Percentiles rank a stretch among this genome's conserved stretches.
These are phyloP conservation scores for Ivindomyrus marchei DNA, from an alignment of 2,113 vertebrate species.

Conservation along the genomic window DNA sequence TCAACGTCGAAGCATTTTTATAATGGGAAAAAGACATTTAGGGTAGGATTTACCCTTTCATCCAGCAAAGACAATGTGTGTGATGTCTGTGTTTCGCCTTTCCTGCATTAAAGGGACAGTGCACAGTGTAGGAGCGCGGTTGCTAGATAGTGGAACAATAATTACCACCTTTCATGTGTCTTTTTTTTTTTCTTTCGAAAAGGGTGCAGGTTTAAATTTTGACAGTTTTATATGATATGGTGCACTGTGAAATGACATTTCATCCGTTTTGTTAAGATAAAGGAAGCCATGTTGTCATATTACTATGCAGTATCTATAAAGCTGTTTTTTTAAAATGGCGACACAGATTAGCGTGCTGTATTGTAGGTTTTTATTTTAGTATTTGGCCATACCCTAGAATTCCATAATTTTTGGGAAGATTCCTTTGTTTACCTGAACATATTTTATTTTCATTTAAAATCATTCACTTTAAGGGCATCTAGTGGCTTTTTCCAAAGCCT, in stretches of 20 bases:
- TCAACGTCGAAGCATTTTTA: background rate
- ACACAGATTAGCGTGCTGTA: background rate
- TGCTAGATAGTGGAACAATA: background rate
- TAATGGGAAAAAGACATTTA: background rate
- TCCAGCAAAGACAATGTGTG: background rate
- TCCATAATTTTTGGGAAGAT: background rate
- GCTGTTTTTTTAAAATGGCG: background rate
- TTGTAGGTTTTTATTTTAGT: background rate
- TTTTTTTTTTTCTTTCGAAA: background rate
- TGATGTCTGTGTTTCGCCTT: background rate
- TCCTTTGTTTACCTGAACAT: background rate
- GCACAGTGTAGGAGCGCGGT: background rate
- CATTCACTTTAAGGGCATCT: background rate
- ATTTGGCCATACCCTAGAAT: background rate
- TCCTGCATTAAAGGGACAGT: background rate
- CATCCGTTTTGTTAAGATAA: slow-evolving; percentile 19
- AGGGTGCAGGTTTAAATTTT: slow-evolving; percentile 11
- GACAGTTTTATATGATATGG: slow-evolving; percentile 12
- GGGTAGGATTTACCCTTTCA: background rate
- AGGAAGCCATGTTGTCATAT: slow-evolving; percentile 27
- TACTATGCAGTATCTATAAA: slow-evolving; percentile 27
- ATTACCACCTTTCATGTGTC: background rate
- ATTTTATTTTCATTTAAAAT: background rate
- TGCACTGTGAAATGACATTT: slow-evolving; percentile 25
- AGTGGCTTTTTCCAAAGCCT: background rate